A percentile compares a stretch with the other conserved stretches of the same genome.
These are phyloP conservation scores for Nesidiocoris tenuis DNA, from an alignment of 2,888 invertebrate genomes.

Conservation along the genomic window DNA sequence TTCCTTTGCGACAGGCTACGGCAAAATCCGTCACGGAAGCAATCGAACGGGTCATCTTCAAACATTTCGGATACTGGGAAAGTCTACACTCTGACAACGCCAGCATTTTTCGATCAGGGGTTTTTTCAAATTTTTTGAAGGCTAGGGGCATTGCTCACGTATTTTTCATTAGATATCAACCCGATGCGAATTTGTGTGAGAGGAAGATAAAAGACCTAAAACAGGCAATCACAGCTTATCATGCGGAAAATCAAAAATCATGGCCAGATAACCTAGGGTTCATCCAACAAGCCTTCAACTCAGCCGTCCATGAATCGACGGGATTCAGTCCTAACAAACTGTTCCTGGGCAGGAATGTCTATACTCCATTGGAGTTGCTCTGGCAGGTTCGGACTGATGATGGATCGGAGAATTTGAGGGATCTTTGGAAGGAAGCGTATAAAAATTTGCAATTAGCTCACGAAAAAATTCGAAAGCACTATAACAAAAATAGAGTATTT, in stretches of 20 bases:
- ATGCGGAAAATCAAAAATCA: conserved; percentile 1
- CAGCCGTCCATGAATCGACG: background rate
- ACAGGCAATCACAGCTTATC: conserved; percentile 7
- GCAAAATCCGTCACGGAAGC: background rate
- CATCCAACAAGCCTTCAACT: conserved; percentile 6
- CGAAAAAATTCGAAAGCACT: background rate
- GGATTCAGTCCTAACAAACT: conserved; percentile 4
- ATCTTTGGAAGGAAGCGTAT: conserved; percentile 1
- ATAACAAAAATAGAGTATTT: background rate
- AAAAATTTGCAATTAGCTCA: conserved; percentile 4
- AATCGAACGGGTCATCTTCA: background rate
- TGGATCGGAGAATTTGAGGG: background rate
- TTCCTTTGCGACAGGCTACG: conserved; percentile 4
- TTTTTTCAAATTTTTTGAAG: background rate
- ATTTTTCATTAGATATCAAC: background rate
- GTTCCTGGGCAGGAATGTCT: conserved; percentile 3
- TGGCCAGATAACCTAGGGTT: conserved; percentile 14
- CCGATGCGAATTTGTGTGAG: conserved; percentile 12
- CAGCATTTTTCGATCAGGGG: conserved; percentile 6
- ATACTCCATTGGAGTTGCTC: background rate
- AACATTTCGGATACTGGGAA: conserved; percentile 10
- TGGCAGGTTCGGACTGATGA: no score
- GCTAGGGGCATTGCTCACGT: background rate
- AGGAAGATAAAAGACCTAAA: conserved; percentile 10
- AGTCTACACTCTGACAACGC: background rate